Conservation (phyloP, 2,888 invertebrate species). For the Folsomia manolachei region DNA sequence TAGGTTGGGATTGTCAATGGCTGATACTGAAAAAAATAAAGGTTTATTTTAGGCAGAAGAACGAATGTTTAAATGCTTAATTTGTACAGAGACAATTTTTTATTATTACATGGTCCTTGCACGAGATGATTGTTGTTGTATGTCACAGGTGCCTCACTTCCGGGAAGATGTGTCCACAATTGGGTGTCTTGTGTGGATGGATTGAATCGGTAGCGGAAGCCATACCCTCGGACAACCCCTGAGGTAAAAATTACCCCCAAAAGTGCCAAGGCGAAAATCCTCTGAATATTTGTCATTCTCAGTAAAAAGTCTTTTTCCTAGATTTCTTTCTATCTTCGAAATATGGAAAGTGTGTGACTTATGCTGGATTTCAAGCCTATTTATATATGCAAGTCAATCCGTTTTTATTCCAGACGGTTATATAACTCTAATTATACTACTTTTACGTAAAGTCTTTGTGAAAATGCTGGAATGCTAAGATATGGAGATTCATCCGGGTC, state of each 20-base stretch:
- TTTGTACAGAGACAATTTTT: not conserved
- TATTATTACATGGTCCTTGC: not conserved
- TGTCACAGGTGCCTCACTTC: not conserved
- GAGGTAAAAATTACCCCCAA: not conserved
- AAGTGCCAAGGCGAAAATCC: not conserved
- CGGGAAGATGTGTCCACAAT: constrained; percentile 11
- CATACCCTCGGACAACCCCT: not conserved
- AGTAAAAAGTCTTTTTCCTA: not conserved
- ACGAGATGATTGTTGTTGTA: not conserved
- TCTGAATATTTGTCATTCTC: not conserved
- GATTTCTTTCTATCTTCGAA: not conserved
- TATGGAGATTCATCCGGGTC: not conserved
- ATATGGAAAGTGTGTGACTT: not conserved
- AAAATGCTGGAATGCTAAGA: not conserved
- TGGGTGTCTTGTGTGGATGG: constrained; percentile 5
- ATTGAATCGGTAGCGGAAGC: constrained; percentile 13
- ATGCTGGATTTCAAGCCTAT: not conserved
- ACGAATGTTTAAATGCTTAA: not conserved
- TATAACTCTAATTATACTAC: too few relatives aligned
- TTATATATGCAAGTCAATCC: not conserved
- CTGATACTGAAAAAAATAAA: not conserved
- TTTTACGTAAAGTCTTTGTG: not conserved
- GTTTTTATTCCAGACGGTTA: not conserved
- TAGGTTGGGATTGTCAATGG: not conserved
- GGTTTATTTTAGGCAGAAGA: not conserved